phyloP scores from a whole-genome alignment of 2,797 vertebrate genomes.

The Sardinella longiceps region DNA sequence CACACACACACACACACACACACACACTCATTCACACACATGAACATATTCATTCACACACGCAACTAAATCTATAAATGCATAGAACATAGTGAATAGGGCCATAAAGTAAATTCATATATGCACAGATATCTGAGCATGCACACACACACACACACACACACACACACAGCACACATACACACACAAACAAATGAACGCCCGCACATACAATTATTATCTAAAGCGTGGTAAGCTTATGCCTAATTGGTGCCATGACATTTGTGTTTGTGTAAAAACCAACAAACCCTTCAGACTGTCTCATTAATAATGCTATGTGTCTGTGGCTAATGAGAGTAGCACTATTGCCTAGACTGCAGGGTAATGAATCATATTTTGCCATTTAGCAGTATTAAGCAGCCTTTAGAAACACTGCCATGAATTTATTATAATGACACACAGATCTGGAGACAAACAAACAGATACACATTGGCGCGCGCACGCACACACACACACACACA shows the following conservation, averaged over 20 bases:
- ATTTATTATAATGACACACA: slow-evolving; percentile 3
- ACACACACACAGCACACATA: not conserved
- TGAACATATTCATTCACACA: not conserved
- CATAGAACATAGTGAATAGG: too few species aligned
- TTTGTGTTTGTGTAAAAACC: not conserved
- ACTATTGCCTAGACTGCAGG: not conserved
- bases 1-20: not conserved
- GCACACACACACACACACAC: not conserved
- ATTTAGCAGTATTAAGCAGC: not conserved
- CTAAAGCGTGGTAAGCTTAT: not conserved
- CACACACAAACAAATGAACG: not conserved
- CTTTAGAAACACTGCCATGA: not conserved
- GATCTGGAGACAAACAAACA: not conserved
- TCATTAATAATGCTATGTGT: not conserved
- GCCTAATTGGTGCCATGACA: slow-evolving; percentile 5
- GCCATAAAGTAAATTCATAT: too few species aligned
- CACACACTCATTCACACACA: too few species aligned
- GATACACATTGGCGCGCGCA: not conserved
- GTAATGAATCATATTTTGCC: slow-evolving; percentile 9
- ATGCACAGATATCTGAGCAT: too few species aligned
- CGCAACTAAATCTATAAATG: not conserved
- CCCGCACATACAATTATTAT: not conserved
- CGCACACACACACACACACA: slow-evolving; percentile 18
- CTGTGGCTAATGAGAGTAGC: not conserved
- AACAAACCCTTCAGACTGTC: not conserved